Conservation (phyloP, 2,888 invertebrate species). For the Zhengitettix transpicula region DNA sequence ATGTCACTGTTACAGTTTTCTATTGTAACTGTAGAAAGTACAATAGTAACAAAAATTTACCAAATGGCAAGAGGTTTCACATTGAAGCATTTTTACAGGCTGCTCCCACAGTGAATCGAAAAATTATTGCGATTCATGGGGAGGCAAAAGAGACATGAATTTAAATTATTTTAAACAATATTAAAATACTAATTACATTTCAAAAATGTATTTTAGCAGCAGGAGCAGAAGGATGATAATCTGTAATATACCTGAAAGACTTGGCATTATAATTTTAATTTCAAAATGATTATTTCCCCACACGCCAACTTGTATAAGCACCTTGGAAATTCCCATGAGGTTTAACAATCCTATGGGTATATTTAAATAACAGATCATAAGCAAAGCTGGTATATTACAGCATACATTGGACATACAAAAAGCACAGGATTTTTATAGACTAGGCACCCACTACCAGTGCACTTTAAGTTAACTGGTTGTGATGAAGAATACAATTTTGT, state of each 20-base stretch:
- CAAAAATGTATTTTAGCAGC: not conserved
- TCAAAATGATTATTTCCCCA: not conserved
- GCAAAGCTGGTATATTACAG: not conserved
- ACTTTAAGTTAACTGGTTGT: not conserved
- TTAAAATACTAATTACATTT: not conserved
- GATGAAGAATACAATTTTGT: not conserved
- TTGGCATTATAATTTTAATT: not conserved
- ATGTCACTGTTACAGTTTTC: not conserved
- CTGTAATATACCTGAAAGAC: not conserved
- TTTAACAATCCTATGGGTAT: not conserved
- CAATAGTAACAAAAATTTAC: not conserved
- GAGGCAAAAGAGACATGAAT: not conserved
- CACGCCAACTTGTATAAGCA: not conserved
- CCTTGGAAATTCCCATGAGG: not conserved
- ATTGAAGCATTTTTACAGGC: not conserved
- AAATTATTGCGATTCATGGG: too few relatives aligned
- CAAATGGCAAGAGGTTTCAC: constrained; percentile 5
- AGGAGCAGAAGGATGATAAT: too few relatives aligned
- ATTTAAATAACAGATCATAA: not conserved
- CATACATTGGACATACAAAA: not conserved
- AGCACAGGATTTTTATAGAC: constrained; percentile 6
- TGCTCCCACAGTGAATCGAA: too few relatives aligned
- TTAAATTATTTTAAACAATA: not conserved
- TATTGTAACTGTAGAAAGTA: not conserved
- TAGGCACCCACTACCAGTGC: constrained; percentile 9